These are phyloP conservation scores for Ceratitis capitata DNA, from an alignment of 1,140 invertebrate species.

Conservation along the genomic window DNA sequence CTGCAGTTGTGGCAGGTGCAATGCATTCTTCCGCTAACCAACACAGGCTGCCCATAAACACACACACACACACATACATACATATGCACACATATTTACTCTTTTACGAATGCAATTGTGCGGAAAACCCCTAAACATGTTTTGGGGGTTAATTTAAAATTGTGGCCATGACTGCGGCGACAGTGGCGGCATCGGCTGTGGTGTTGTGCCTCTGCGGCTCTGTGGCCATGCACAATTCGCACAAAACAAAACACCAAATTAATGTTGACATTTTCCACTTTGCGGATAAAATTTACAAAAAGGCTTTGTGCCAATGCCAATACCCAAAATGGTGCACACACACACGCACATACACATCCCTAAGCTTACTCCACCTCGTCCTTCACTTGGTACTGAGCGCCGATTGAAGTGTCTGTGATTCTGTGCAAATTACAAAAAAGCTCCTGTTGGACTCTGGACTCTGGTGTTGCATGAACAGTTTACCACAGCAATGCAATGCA, in stretches of 20 bases:
- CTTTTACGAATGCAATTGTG: constrained; percentile 56
- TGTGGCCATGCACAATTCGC: constrained; percentile 50
- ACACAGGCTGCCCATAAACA: too few relatives aligned
- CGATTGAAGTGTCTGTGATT: constrained; percentile 33
- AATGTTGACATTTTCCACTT: constrained; percentile 64
- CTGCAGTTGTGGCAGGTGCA: constrained; percentile 22
- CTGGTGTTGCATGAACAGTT: background rate
- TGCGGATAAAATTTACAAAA: constrained; percentile 52
- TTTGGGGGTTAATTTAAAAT: constrained; percentile 64
- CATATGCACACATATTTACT: constrained; percentile 38
- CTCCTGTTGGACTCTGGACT: background rate
- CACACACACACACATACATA: too few relatives aligned
- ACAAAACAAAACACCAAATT: constrained; percentile 59
- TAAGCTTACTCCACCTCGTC: background rate
- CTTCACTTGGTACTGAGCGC: background rate
- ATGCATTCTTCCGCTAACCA: background rate
- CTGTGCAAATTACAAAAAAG: background rate
- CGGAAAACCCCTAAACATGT: constrained; percentile 64
- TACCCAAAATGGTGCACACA: background rate
- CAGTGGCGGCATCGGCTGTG: background rate
- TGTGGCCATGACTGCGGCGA: constrained; percentile 26
- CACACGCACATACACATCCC: background rate
- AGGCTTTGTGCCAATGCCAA: constrained; percentile 39
- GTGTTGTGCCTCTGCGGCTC: constrained; percentile 11
- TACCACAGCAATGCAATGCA: constrained; percentile 18